Percentiles rank a stretch among this genome's conserved stretches.
These are phyloP conservation scores for Crenuchus spilurus DNA, from an alignment of 2,797 vertebrate genomes.

Conservation along the genomic window DNA sequence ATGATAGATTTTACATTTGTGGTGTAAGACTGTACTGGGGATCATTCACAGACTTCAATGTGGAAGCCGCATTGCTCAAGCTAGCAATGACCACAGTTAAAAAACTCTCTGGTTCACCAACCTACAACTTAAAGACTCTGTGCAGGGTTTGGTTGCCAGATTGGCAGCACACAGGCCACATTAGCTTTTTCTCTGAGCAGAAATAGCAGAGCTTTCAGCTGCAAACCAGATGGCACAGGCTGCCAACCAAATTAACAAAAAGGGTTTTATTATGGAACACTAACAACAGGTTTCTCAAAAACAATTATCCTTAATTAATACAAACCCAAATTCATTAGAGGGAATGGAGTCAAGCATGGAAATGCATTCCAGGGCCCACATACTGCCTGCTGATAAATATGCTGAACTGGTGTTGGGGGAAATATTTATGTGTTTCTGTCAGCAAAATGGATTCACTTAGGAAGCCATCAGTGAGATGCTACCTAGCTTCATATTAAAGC, in stretches of 20 bases:
- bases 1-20: neutral
- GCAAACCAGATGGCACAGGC: slow-evolving; percentile 59
- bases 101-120: neutral
- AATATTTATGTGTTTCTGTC: slow-evolving; percentile 26
- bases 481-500: neutral
- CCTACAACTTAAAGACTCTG: neutral
- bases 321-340: slow-evolving; percentile 52
- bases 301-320: slow-evolving; percentile 67
- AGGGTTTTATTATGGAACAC: slow-evolving; percentile 66
- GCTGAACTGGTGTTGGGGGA: slow-evolving; percentile 38
- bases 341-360: slow-evolving; percentile 53
- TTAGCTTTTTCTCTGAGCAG: slow-evolving; percentile 26
- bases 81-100: neutral
- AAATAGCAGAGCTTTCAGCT: slow-evolving; percentile 55
- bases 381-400: slow-evolving; percentile 41
- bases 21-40: neutral
- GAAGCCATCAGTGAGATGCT: neutral
- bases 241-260: slow-evolving; percentile 57
- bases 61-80: neutral
- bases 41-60: neutral
- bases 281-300: slow-evolving; percentile 59
- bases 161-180: slow-evolving; percentile 56
- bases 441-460: slow-evolving; percentile 10
- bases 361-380: slow-evolving; percentile 53
- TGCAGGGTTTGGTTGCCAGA: slow-evolving; percentile 56